Base-by-base conservation (phyloP, 2,888 invertebrate genomes). In the Anthrax anthrax region DNA sequence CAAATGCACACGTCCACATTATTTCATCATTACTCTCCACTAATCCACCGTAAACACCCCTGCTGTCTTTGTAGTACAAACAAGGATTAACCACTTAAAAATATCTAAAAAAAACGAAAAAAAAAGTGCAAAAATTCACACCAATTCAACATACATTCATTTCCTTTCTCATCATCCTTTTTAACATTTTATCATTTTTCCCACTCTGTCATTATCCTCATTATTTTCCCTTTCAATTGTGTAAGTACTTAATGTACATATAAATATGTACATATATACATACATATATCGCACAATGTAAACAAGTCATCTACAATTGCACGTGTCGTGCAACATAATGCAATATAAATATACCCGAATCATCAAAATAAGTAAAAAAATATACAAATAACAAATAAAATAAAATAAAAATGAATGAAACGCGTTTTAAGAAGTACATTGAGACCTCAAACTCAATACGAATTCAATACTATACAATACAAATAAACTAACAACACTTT, bases 121-220 rank as follows among this genome's bases (percentile, higher is more conserved):
- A n/a, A n/a, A 46, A 47, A 47, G 49, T 49, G 49, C 47, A 47
- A 47, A 39, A 32, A 39, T 49, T 49, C 49, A 44, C 49, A 42
- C 49, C 44, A 44, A 49, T 46, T 47, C 44, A 42, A 41, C 39
- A 39, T 32, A 4, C 29, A 29, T 10, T 29, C 12, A 29, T 29
- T 29, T 10, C 12, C 29, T 10, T 29, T 29, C 12, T 29, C 12
- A 29, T 12, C 29, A 29, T 29, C 29, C 5, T 29, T 12, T 10
- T 12, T 10, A 29, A 9, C 29, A 29, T 29, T 10, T 9, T 29
- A 9, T 29, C 10, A 10, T 29, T 29, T 29, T 41, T 13, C 27
- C 12, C 39, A n/a, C 38, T 46, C 43, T 44, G 27, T 27, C 4
- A 23, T 23, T 8, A 27, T 39, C 23, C 43, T 18, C 43, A 37